phyloP scores from a whole-genome alignment of 2,888 invertebrate species.

The Lampropteryx suffumata region DNA sequence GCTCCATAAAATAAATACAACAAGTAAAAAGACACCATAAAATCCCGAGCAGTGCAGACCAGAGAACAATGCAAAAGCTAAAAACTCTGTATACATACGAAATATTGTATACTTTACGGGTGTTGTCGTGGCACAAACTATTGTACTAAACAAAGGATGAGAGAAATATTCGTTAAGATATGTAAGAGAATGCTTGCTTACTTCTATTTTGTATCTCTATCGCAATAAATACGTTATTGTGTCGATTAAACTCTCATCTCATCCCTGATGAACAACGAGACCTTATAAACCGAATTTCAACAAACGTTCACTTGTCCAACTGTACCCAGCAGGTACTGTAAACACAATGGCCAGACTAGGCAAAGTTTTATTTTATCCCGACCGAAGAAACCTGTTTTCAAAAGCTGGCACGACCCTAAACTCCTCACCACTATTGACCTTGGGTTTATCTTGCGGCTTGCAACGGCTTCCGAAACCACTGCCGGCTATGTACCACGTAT shows the following conservation, averaged over 20 bases:
- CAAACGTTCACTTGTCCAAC: neutral
- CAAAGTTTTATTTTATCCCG: constrained; percentile 23
- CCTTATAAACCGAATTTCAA: neutral
- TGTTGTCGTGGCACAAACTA: neutral
- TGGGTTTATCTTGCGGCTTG: constrained; percentile 40
- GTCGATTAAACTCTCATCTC: no score
- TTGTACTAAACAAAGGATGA: no score
- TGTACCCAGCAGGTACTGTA: constrained; percentile 19
- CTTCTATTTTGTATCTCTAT: no score
- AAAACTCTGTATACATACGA: neutral
- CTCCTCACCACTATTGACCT: constrained; percentile 37
- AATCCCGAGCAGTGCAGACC: no score
- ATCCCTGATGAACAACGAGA: no score
- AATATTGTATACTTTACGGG: neutral
- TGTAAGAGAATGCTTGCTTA: no score
- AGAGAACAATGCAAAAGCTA: constrained; percentile 44
- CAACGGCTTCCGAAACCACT: constrained; percentile 30
- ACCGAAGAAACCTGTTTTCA: constrained; percentile 52
- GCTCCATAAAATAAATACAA: constrained; percentile 18
- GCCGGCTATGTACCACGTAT: constrained; percentile 24
- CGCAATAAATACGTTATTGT: no score
- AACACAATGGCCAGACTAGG: constrained; percentile 46
- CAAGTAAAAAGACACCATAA: neutral
- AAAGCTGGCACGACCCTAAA: constrained; percentile 35
- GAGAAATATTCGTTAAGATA: no score